Evolutionary conservation across 1,140 invertebrate genomes (phyloP).

Genomic region (Melitaea cinxia): DNA sequence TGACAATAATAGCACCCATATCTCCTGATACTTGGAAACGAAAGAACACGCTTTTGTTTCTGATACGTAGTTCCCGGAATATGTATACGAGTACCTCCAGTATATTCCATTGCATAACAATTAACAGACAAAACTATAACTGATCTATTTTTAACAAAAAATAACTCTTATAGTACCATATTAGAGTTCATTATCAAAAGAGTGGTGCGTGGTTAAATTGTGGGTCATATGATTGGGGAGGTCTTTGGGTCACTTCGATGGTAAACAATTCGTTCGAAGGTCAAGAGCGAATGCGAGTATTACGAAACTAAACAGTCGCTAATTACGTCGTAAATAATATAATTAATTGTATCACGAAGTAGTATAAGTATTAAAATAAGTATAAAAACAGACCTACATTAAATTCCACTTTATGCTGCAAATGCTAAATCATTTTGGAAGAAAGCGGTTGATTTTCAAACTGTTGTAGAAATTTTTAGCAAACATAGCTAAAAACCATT

Average conservation of each 20-base stretch:
- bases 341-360: too few species aligned
- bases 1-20: not conserved
- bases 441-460: too few species aligned
- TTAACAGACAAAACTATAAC: not conserved
- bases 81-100: not conserved
- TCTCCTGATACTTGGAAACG: not conserved
- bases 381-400: too few species aligned
- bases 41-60: not conserved
- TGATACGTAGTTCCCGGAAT: not conserved
- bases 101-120: not conserved
- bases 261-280: constrained; percentile 52
- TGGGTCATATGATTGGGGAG: constrained; percentile 28
- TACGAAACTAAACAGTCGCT: not conserved
- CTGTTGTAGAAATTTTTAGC: too few species aligned
- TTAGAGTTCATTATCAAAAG: not conserved
- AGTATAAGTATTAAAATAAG: too few species aligned
- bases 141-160: not conserved
- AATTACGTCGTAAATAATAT: not conserved
- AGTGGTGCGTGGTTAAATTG: not conserved
- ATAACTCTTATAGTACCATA: not conserved
- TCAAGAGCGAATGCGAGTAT: constrained; percentile 43
- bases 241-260: constrained; percentile 39
- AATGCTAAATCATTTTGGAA: too few species aligned
- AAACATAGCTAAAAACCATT: too few species aligned
- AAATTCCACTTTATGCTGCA: too few species aligned